Evolutionary conservation across 2,888 invertebrate species (phyloP).

Genomic region (Pristionchus fissidentatus): DNA sequence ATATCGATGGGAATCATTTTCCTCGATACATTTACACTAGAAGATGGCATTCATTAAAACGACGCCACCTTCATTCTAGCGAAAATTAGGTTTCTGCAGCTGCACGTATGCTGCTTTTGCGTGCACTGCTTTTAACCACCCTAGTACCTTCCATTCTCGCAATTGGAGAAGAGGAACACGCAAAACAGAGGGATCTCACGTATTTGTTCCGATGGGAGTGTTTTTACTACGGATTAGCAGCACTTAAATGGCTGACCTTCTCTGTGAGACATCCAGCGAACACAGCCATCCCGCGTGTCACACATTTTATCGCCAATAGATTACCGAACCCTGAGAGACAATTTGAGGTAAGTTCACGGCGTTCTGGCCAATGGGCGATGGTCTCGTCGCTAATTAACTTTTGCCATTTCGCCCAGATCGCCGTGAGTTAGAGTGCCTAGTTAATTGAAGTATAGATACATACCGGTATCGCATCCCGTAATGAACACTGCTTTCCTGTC

Average conservation of each 20-base stretch:
- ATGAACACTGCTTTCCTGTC: conserved; percentile 61
- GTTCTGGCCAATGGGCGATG: background rate
- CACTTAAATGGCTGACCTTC: conserved; percentile 49
- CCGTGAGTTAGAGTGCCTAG: background rate
- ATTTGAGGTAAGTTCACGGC: background rate
- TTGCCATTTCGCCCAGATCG: background rate
- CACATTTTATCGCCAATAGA: conserved; percentile 61
- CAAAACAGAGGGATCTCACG: too few species aligned
- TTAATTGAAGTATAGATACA: background rate
- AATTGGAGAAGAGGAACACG: too few species aligned
- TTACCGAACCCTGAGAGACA: conserved; percentile 67
- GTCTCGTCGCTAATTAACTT: too few species aligned
- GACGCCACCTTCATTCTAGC: too few species aligned
- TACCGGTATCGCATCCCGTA: conserved; percentile 67
- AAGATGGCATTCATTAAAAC: too few species aligned
- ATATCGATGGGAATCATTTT: too few species aligned
- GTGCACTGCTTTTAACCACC: too few species aligned
- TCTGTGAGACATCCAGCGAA: conserved; percentile 69
- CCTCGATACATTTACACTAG: too few species aligned
- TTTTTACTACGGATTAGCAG: background rate
- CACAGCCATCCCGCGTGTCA: conserved; percentile 65
- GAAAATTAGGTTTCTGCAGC: too few species aligned
- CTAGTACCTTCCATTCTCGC: too few species aligned
- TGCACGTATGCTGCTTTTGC: too few species aligned
- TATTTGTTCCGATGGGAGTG: too few species aligned